Evolutionary conservation across 2,888 invertebrate species (phyloP), one percentile per base, ranked within the genome.

Genomic region (Himalopsyche japonica): DNA sequence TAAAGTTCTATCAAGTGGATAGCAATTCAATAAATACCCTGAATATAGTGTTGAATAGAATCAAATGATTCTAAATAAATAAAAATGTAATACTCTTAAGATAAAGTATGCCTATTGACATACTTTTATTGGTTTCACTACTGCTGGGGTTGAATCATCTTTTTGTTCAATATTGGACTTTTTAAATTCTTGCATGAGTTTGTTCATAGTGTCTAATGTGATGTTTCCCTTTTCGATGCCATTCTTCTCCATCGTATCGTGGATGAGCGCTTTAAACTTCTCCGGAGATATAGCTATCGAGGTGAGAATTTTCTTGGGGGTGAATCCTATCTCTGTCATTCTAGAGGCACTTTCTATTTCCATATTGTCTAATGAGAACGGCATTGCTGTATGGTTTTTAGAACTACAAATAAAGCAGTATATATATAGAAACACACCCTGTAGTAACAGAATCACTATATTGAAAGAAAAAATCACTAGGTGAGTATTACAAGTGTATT

Each of bases 111-210:
- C 2, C 7, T 7, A 15, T 5, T 20, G 20, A 57, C 20, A 10
- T 70, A 70, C 70, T 27, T 70, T 70, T 15, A 27, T 10, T 15
- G 70, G 30, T 57, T 32, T 70, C 27, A 27, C 70, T 70, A 70
- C 10, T 15, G 70, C 70, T 12, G 70, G 70, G 3, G 70, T 27
- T 5, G 70, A 27, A 70, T 70, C 70, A 6, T 70, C 77, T 77
- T n/a, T 77, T n/a, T 77, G 77, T 43, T 77, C 43, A 34, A 10
- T 79, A 76, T 81, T 84, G 30, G 82, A 57, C 76, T 86, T 86
- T 70, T 85, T 86, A 47, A 82, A 37, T 32, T 85, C 86, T 34
- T 85, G 82, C 79, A 86, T 82, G 20, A 86, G 79, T 57, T 84
- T 85, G 8, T 80, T 80, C 27, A 86, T 82, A 27, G 84, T 76